Evolutionary conservation across 1,140 invertebrate genomes (phyloP).

Genomic region (Camponotus vicinus): DNA sequence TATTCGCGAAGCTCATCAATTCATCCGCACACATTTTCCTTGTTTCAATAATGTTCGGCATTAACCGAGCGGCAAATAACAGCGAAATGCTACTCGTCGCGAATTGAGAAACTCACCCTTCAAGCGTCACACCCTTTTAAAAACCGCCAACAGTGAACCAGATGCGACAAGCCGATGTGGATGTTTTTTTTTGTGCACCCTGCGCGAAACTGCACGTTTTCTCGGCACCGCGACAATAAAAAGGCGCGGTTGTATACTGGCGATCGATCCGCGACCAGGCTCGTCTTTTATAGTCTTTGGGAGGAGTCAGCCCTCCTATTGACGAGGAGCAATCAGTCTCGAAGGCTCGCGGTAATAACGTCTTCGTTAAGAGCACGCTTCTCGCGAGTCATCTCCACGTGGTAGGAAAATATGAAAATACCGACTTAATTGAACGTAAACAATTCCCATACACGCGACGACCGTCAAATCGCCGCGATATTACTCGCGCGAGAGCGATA

Average conservation of each 20-base stretch:
- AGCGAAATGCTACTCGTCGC: neutral
- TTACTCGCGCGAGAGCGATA: constrained; percentile 8
- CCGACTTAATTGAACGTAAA: constrained; percentile 25
- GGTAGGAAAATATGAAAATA: constrained; percentile 47
- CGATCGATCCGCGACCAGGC: constrained; percentile 47
- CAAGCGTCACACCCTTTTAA: neutral
- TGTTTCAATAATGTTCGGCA: neutral
- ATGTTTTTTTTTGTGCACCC: neutral
- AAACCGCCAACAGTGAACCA: neutral
- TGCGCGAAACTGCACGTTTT: constrained; percentile 36
- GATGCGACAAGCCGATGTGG: constrained; percentile 25
- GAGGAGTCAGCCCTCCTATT: constrained; percentile 41
- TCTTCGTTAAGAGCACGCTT: constrained; percentile 58
- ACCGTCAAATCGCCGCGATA: neutral
- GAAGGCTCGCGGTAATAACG: constrained; percentile 49
- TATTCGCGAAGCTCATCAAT: constrained; percentile 15
- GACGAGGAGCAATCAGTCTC: constrained; percentile 46
- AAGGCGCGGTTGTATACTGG: constrained; percentile 39
- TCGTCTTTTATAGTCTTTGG: constrained; percentile 54
- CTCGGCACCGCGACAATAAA: constrained; percentile 40
- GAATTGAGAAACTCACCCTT: constrained; percentile 45
- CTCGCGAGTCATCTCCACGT: constrained; percentile 8
- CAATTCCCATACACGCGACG: constrained; percentile 32
- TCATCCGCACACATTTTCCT: neutral
- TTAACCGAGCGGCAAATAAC: neutral